Base-by-base conservation (phyloP, 2,113 vertebrate species). In the Scophthalmus maximus region DNA sequence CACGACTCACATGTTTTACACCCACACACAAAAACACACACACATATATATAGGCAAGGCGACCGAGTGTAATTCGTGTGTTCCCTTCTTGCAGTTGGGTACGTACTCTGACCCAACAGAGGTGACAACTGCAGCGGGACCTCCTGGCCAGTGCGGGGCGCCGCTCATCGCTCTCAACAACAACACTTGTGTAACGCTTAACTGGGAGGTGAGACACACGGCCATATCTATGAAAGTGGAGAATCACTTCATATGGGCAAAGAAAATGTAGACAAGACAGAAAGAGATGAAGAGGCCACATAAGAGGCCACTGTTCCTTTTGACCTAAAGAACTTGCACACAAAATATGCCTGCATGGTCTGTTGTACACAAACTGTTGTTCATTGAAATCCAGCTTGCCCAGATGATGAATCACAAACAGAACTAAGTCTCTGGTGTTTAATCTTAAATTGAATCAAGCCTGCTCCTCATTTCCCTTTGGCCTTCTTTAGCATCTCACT, bases 151-250 rank as follows among this genome's bases (percentile, higher is more conserved):
- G 78, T 99, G 97, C 79, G 94, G 74, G 91, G 92, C 94, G 17
- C 98, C 97, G 44, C 85, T 89, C 77, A 74, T 98, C 83, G 94
- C 93, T 72, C 94, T 96, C n/a, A 95, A 92, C 0, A 95, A 93
- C 0, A 93, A 96, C 76, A 95, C 95, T 44, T 89, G 92, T 78
- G 87, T 97, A 65, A 91, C 94, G 8, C 92, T 97, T 55, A 95
- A 92, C 86, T 99, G 98, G 98, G 97, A 98, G 97, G 98, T 99
- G 88, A 95, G 96, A n/a, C 10, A 14, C 46, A 49, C 10, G 7
- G 5, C 18, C 40, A 52, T n/a, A 12, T 69, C 60, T 36, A 22
- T 32, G 4, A 3, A 9, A 23, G 22, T 7, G 27, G 44, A 22
- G 9, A 26, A 23, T 15, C 32, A 8, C 6, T 42, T 38, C 64